Percentiles rank a stretch among this genome's conserved stretches.
These are phyloP conservation scores for Platysteira castanea DNA, from an alignment of 2,113 vertebrate genomes.

Conservation along the genomic window DNA sequence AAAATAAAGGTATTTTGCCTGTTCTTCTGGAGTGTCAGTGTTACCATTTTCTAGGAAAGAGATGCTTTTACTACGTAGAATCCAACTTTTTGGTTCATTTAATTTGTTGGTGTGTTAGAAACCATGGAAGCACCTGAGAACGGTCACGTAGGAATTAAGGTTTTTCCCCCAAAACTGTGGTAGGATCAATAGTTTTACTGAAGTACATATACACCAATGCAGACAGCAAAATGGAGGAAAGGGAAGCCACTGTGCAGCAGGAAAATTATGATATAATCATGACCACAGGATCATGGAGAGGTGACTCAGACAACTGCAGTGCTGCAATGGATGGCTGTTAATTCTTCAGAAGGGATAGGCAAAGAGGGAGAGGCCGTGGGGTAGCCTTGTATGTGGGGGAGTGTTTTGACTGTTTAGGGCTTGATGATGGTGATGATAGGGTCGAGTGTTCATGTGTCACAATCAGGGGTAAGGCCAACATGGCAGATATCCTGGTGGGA, in stretches of 20 bases:
- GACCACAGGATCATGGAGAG: not conserved
- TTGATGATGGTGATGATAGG: not conserved
- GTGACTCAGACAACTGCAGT: not conserved
- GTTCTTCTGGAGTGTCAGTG: not conserved
- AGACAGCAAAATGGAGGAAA: not conserved
- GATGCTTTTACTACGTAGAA: not conserved
- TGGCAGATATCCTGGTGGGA: not conserved
- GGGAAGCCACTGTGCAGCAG: not conserved
- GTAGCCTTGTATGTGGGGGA: not conserved
- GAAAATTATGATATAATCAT: not conserved
- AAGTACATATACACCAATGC: not conserved
- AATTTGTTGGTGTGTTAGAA: not conserved
- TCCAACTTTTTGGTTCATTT: not conserved
- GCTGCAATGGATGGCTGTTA: not conserved
- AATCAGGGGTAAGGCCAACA: not conserved
- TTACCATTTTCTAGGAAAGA: not conserved
- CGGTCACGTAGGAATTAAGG: not conserved
- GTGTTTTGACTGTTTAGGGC: not conserved
- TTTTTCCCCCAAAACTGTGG: fast-evolving
- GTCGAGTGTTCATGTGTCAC: not conserved
- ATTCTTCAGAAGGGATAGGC: not conserved
- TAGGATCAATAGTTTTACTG: not conserved
- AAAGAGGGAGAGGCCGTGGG: not conserved
- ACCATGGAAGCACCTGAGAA: not conserved
- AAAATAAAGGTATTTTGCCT: not conserved